These are phyloP conservation scores for Hirudo medicinalis DNA, from an alignment of 1,140 invertebrate genomes.

Conservation along the genomic window DNA sequence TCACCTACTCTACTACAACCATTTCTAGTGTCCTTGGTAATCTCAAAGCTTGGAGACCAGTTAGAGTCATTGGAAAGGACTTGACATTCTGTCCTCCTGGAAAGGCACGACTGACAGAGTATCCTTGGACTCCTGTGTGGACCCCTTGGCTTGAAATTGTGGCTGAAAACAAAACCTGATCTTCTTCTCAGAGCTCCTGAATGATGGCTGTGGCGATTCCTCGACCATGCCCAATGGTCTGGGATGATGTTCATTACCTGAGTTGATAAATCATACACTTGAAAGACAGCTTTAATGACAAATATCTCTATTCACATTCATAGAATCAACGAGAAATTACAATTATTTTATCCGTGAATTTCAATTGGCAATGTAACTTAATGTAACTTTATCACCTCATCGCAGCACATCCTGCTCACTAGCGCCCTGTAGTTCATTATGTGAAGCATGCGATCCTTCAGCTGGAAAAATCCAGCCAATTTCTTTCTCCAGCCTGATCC, in stretches of 20 bases:
- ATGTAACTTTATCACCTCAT: constrained; percentile 35
- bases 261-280: neutral
- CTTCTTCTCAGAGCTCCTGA: constrained; percentile 33
- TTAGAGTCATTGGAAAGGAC: no score
- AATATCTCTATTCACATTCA: neutral
- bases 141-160: constrained; percentile 26
- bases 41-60: no score
- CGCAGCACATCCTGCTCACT: constrained; percentile 46
- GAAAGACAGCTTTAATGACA: neutral
- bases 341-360: constrained; percentile 11
- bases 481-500: constrained; percentile 38
- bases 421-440: constrained; percentile 45
- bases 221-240: constrained; percentile 33
- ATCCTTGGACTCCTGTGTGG: constrained; percentile 21
- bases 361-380: neutral
- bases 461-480: constrained; percentile 36
- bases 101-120: neutral
- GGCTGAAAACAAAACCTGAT: constrained; percentile 29
- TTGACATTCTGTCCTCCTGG: no score
- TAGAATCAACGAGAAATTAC: neutral
- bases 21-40: no score
- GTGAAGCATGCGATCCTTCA: constrained; percentile 43
- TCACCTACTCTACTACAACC: no score
- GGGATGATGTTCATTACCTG: constrained; percentile 40
- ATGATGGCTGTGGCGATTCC: constrained; percentile 35